Evolutionary conservation across 2,797 vertebrate species (phyloP), one percentile per base, ranked within the genome.

Genomic region (Paedocypris micromegethes): DNA sequence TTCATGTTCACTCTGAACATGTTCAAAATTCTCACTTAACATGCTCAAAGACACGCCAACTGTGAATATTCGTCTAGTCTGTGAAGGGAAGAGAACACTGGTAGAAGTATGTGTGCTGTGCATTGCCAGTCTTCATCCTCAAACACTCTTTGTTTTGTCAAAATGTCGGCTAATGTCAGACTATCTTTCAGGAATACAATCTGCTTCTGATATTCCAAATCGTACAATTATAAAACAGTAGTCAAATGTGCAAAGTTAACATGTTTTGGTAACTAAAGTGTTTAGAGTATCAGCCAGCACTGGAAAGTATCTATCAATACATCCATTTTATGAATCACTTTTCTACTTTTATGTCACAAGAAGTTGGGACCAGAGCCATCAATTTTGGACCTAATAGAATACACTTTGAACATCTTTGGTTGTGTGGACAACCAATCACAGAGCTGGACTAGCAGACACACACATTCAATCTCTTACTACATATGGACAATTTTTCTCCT

Each of bases 171-270:
- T 53, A 53, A 68, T 68, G 50, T 68, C 66, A 61, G 5, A 43
- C 58, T 60, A 54, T 23, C 23, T 23, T 23, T 23, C 23, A 23
- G 23, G 1, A 60, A n/a, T n/a, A n/a, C n/a, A n/a, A 37, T 60
- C 66, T 68, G 38, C 7, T 48, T 61, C 66, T 68, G 66, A 60
- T 44, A 68, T 45, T 48, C 66, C 41, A 43, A 60, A 68, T 44
- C 60, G 53, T 39, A 54, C 58, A 48, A 6, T 41, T 57, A 68
- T 43, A 54, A 54, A 54, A 51, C 50, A 48, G 53, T 54, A 48
- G 54, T 38, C 53, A 39, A n/a, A 23, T 23, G 23, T 23, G 23
- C 23, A 23, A 23, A 23, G 23, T 23, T 23, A 23, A 23, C 23
- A 23, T 23, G 23, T 23, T 23, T 23, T 23, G 23, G 23, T 23